Evolutionary conservation across 2,888 invertebrate genomes (phyloP).

Genomic region (Drosophila greeni): DNA sequence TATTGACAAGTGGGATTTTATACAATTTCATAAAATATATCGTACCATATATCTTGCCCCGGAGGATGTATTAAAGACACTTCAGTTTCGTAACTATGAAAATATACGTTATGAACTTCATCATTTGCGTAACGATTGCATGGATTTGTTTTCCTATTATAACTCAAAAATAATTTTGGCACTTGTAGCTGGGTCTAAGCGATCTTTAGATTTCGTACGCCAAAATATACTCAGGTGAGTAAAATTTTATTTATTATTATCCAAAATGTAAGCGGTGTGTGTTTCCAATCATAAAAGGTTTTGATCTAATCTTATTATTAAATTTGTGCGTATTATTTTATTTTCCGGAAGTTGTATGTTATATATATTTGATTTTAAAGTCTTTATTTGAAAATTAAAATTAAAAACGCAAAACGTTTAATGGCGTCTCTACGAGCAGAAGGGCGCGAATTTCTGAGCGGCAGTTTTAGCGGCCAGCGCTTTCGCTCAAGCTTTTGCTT

Average conservation of each 20-base stretch:
- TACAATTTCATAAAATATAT: constrained; percentile 77
- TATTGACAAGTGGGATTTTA: constrained; percentile 78
- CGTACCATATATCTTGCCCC: constrained; percentile 73
- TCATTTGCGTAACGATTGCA: constrained; percentile 85
- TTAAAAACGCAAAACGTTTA: too few relatives aligned
- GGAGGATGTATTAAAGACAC: constrained; percentile 62
- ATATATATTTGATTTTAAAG: too few relatives aligned
- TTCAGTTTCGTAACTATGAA: constrained; percentile 82
- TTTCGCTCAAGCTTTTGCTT: too few relatives aligned
- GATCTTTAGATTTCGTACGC: constrained; percentile 86
- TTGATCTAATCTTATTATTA: too few relatives aligned
- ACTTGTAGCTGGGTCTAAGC: constrained; percentile 86
- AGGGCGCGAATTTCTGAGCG: too few relatives aligned
- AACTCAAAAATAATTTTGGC: constrained; percentile 87
- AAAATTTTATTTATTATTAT: not conserved
- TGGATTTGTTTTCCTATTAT: constrained; percentile 89
- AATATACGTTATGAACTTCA: constrained; percentile 82
- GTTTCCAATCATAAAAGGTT: too few relatives aligned
- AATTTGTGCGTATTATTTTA: too few relatives aligned
- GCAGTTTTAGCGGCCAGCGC: too few relatives aligned
- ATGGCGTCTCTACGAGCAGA: too few relatives aligned
- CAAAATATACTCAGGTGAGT: constrained; percentile 79
- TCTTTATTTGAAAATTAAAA: too few relatives aligned
- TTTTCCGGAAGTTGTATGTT: too few relatives aligned
- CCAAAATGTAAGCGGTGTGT: not conserved